A percentile compares a stretch with the other conserved stretches of the same genome.
Evolutionary conservation across 2,797 vertebrate genomes (phyloP).

Genomic region (Phrynocephalus vlangalii): DNA sequence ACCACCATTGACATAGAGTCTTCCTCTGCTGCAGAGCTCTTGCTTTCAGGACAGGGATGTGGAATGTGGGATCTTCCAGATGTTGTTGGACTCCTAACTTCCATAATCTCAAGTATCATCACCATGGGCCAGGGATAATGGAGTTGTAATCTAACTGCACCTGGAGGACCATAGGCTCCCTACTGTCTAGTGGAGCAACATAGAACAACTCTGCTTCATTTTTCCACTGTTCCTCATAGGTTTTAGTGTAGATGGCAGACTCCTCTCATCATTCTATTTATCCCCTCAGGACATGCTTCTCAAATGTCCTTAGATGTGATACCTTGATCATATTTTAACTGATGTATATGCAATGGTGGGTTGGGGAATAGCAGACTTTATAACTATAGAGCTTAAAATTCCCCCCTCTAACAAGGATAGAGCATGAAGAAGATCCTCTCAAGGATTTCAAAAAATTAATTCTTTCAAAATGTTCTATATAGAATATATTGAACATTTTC

Average conservation of each 20-base stretch:
- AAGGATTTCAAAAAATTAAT: not conserved
- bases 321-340: not conserved
- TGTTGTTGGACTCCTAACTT: not conserved
- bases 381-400: not conserved
- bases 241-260: no score
- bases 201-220: not conserved
- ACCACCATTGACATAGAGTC: not conserved
- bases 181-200: not conserved
- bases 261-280: no score
- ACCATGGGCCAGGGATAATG: not conserved
- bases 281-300: not conserved
- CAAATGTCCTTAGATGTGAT: not conserved
- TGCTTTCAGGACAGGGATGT: not conserved
- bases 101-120: not conserved
- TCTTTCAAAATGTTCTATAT: no score
- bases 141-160: not conserved
- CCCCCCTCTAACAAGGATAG: not conserved
- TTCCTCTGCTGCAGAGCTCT: not conserved
- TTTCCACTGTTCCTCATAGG: no score
- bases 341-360: not conserved
- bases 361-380: not conserved
- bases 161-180: not conserved
- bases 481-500: not conserved
- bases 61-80: not conserved
- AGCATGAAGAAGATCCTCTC: constrained; percentile 10